Base-by-base conservation (phyloP, 2,113 vertebrate species). In the Scatophagus argus region DNA sequence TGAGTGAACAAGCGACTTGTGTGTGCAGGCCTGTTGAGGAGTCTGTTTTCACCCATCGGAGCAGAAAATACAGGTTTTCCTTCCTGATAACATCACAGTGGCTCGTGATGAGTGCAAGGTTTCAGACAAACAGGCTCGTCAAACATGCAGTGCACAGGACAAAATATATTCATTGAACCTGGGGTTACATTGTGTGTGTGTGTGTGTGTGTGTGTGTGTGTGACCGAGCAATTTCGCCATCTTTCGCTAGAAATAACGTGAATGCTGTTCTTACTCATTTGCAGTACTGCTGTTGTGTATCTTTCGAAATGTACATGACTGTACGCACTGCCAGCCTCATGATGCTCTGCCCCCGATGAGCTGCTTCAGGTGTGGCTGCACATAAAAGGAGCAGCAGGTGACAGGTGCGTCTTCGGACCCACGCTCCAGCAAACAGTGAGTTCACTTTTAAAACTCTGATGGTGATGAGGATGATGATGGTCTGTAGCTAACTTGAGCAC, bases 321-420 rank as follows among this genome's bases (percentile, higher is more conserved):
- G 59, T 11, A 27, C 16, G 21, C 16, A 44, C 4, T 27, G 3
- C 6, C 14, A 0, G 41, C 21, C 19, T 23, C 47, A n/a, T 12
- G 13, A 1, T 34, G 34, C 7, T 8, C 12, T 19, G 38, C 34
- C 47, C 16, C 25, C 3, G 1, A 10, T 17, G 12, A 34, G 0
- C 31, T 2, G 6, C 0, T 51, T 27, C 1, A 19, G 25, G 81
- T 17, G 83, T 61, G 73, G 44, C 62, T 47, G 5, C 5, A 6
- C 5, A 60, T 87, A 85, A 72, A 77, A 78, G 52, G 25, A 77
- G 74, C 52, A n/a, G 49, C 41, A 72, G 63, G 31, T 68, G 3
- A 38, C 38, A 2, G 29, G 29, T 6, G 17, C 10, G 0, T 63
- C 27, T 29, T 64, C 31, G 6, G 67, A 71, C 46, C 34, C 25